Evolutionary conservation across 30 jellyfish, hydroid and myxozoan species (phyloP), one percentile per base, ranked within the genome.

Genomic region (Aurelia aurita complex sp. Pacific): DNA sequence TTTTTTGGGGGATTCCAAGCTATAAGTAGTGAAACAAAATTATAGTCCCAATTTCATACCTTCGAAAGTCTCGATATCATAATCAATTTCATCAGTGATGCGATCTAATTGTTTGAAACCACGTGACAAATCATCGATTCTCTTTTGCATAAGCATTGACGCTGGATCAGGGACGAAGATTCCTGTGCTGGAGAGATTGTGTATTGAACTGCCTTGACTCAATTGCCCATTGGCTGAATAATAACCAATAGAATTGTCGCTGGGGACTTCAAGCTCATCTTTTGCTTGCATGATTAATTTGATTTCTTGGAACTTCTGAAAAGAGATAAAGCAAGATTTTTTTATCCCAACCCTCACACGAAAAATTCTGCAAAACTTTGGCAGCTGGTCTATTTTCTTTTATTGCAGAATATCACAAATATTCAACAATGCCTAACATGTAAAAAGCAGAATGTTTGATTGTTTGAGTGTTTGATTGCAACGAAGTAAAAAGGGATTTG

Each of bases 21-120:
- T 6, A 6, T 46, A 46, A 0, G 57, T 1, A 9, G 1, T 46
- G 57, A 46, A 6, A 46, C 8, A 46, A 6, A 46, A 46, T 14
- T 46, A 7, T 0, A 46, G 57, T 1, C 57, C 8, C 57, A 0
- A 9, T 46, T 46, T 9, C 57, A 46, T 46, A 74, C 87, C 59
- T 43, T 84, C 93, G 19, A 84, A 59, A 2, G 87, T 73, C 57
- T 84, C 93, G 19, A 84, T 84, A 67, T 84, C 93, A 54, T 84
- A 73, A 52, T 84, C 93, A 34, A 84, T 84, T 34, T 84, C 93
- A 43, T 84, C 93, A 6, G 93, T 74, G 15, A 84, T 43, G 8
- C 76, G 42, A 42, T 84, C 87, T 65, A 84, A 50, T 9, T 84
- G 81, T 33, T 65, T 73, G 69, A 84, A 84, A 4, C 82, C 87